These are phyloP conservation scores for Tetragonula clypearis DNA, from an alignment of 1,140 invertebrate species.

Conservation along the genomic window DNA sequence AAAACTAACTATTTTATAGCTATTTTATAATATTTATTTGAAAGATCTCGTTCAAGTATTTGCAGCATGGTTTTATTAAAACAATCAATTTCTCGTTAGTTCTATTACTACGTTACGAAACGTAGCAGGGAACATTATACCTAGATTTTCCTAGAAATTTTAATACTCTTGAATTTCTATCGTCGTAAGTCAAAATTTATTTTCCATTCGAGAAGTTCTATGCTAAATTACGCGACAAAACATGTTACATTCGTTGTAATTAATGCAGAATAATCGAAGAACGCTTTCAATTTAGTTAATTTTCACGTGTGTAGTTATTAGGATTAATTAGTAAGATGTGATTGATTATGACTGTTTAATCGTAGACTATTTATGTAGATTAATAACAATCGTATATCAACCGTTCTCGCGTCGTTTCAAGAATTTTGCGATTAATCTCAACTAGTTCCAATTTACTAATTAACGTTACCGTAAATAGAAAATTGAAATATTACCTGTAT, in stretches of 20 bases:
- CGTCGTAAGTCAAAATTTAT: no score
- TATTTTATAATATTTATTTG: not conserved
- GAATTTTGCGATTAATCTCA: conserved; percentile 19
- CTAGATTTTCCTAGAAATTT: not conserved
- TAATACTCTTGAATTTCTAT: not conserved
- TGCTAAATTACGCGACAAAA: no score
- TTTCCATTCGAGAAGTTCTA: no score
- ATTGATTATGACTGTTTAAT: not conserved
- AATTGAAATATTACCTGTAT: no score
- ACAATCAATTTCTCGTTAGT: not conserved
- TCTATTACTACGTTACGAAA: no score
- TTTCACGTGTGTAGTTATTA: not conserved
- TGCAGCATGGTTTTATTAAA: not conserved
- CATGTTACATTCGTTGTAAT: no score
- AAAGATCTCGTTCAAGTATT: not conserved
- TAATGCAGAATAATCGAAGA: no score
- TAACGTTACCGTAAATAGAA: not conserved
- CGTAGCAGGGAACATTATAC: not conserved
- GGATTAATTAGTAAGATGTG: conserved; percentile 1
- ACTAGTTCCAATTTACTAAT: conserved; percentile 2
- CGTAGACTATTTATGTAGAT: not conserved
- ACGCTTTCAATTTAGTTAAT: not conserved
- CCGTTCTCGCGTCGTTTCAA: no score
- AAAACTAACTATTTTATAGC: not conserved
- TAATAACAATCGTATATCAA: not conserved